These are phyloP conservation scores for Xestia rhomboidea DNA, from an alignment of 2,888 invertebrate genomes.

Conservation along the genomic window DNA sequence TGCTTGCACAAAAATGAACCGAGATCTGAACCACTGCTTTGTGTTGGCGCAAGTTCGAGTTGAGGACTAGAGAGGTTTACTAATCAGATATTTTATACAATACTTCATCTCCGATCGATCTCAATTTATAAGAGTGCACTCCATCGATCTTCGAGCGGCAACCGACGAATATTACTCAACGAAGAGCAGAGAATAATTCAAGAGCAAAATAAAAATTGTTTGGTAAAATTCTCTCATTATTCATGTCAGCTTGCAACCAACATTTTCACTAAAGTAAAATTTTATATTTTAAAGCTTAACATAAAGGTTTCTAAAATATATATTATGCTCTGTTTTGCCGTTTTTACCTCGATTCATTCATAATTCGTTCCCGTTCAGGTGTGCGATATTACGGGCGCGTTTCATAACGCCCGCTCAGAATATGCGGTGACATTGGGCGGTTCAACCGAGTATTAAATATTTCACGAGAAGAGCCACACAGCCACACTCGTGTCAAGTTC, in stretches of 20 bases:
- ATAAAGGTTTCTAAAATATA: background rate
- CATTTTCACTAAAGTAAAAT: background rate
- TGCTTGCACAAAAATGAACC: background rate
- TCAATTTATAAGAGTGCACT: background rate
- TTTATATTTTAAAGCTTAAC: background rate
- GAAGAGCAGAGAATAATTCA: background rate
- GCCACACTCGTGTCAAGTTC: constrained; percentile 51
- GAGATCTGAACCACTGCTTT: background rate
- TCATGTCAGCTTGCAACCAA: constrained; percentile 2
- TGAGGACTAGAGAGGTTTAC: background rate
- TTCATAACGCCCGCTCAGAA: constrained; percentile 36
- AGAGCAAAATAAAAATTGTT: background rate
- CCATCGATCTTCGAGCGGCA: background rate
- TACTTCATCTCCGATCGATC: background rate
- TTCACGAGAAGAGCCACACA: constrained; percentile 47
- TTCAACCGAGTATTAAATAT: constrained; percentile 56
- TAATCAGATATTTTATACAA: background rate
- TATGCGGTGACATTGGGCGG: constrained; percentile 43
- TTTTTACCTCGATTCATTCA: constrained; percentile 12
- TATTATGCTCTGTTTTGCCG: background rate
- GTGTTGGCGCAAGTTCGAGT: background rate
- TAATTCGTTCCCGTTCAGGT: constrained; percentile 18
- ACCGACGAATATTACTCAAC: background rate
- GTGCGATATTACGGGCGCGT: constrained; percentile 26
- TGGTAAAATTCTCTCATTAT: background rate